Evolutionary conservation across 1,140 invertebrate genomes (phyloP).

Genomic region (Pectinophora gossypiella): DNA sequence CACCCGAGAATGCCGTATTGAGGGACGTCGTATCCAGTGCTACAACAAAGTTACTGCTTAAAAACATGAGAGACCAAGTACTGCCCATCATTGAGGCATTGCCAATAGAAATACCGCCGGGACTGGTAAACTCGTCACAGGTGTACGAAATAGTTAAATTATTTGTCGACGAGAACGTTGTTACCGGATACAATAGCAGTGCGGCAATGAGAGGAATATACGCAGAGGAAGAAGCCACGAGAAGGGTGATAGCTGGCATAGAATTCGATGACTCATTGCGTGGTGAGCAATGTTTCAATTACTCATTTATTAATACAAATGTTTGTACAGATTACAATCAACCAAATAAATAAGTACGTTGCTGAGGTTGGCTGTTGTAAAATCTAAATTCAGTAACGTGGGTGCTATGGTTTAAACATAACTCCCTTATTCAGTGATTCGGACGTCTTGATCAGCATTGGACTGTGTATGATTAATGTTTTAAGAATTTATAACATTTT

Average conservation of each 20-base stretch:
- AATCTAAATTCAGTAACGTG: no score
- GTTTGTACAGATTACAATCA: no score
- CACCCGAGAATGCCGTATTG: constrained; percentile 47
- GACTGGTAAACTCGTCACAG: no score
- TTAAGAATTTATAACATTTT: no score
- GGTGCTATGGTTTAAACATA: no score
- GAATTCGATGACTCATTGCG: constrained; percentile 52
- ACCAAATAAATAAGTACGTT: no score
- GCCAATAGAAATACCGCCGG: constrained; percentile 27
- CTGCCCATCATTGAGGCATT: constrained; percentile 27
- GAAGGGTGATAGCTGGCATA: constrained; percentile 46
- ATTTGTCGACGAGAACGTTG: not conserved
- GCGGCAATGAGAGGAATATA: constrained; percentile 44
- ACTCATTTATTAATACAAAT: no score
- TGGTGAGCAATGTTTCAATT: constrained; percentile 41
- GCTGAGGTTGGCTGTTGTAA: no score
- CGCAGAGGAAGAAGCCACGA: constrained; percentile 36
- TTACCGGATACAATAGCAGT: constrained; percentile 42
- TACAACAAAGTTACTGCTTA: constrained; percentile 33
- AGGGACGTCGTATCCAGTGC: constrained; percentile 47
- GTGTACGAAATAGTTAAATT: not conserved
- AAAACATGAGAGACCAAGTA: constrained; percentile 30
- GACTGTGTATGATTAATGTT: no score
- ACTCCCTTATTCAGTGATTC: no score
- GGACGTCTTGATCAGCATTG: no score